Percentiles rank a stretch among this genome's conserved stretches.
These are phyloP conservation scores for Drosophila engyochracea DNA, from an alignment of 2,888 invertebrate genomes.

Conservation along the genomic window DNA sequence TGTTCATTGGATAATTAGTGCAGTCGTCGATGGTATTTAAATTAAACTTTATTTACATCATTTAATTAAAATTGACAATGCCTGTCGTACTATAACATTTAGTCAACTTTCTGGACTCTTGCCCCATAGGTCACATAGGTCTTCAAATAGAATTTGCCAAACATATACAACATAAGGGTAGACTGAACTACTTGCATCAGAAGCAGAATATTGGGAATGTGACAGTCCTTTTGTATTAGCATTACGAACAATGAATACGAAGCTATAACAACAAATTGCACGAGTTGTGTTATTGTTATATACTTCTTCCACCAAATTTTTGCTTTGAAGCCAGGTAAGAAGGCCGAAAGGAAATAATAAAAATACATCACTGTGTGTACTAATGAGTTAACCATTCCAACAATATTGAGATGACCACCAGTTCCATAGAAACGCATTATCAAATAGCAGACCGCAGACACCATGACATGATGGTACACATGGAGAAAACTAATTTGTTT, in stretches of 20 bases:
- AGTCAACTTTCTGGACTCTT: constrained; percentile 10
- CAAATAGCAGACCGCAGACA: constrained; percentile 90
- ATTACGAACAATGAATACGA: constrained; percentile 86
- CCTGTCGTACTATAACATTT: neutral
- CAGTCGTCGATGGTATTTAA: constrained; percentile 4
- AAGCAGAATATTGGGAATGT: constrained; percentile 86
- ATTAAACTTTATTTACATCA: constrained; percentile 38
- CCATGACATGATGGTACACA: constrained; percentile 94
- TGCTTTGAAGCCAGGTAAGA: constrained; percentile 85
- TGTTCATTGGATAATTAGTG: constrained; percentile 10
- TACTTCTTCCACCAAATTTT: constrained; percentile 87
- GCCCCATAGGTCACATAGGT: constrained; percentile 86
- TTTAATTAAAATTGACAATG: constrained; percentile 1
- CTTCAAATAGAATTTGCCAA: constrained; percentile 87
- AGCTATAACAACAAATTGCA: constrained; percentile 89
- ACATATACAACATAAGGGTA: constrained; percentile 87
- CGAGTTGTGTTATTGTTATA: constrained; percentile 85
- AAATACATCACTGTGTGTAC: constrained; percentile 86
- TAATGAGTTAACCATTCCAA: constrained; percentile 85
- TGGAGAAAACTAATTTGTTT: constrained; percentile 95
- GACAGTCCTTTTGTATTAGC: constrained; percentile 86
- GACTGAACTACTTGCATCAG: constrained; percentile 86
- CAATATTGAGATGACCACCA: constrained; percentile 85
- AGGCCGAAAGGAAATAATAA: constrained; percentile 86
- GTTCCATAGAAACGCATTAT: constrained; percentile 91